Percentiles rank a stretch among this genome's conserved stretches.
phyloP scores from a whole-genome alignment of 2,888 invertebrate genomes.

The Sisyra nigra region DNA sequence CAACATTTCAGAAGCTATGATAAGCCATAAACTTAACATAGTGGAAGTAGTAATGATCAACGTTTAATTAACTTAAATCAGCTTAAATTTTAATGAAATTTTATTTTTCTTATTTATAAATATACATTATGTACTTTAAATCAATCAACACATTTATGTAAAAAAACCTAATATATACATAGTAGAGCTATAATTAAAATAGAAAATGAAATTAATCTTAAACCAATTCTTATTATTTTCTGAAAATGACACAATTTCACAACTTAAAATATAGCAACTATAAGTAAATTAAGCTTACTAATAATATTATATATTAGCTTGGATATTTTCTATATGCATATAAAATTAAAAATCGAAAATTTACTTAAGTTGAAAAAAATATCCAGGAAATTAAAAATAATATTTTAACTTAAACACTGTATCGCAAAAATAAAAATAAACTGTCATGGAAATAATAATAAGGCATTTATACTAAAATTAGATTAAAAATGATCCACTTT shows the following conservation, averaged over 20 bases:
- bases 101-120: too few species aligned
- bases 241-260: neutral
- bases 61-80: too few species aligned
- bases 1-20: too few species aligned
- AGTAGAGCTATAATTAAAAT: too few species aligned
- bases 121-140: too few species aligned
- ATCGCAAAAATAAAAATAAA: neutral
- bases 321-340: neutral
- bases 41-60: too few species aligned
- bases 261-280: neutral
- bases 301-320: neutral
- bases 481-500: slow-evolving; percentile 78
- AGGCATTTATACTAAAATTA: neutral
- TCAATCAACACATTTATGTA: too few species aligned
- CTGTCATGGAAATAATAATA: neutral
- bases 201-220: too few species aligned
- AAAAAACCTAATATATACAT: too few species aligned
- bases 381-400: neutral
- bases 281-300: neutral
- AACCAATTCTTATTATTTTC: neutral
- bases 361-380: too few species aligned
- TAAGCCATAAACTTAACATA: too few species aligned
- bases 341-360: neutral
- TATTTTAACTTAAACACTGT: neutral
- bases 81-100: too few species aligned